These are phyloP conservation scores for Synergus gifuensis DNA, from an alignment of 2,888 invertebrate species.

Conservation along the genomic window DNA sequence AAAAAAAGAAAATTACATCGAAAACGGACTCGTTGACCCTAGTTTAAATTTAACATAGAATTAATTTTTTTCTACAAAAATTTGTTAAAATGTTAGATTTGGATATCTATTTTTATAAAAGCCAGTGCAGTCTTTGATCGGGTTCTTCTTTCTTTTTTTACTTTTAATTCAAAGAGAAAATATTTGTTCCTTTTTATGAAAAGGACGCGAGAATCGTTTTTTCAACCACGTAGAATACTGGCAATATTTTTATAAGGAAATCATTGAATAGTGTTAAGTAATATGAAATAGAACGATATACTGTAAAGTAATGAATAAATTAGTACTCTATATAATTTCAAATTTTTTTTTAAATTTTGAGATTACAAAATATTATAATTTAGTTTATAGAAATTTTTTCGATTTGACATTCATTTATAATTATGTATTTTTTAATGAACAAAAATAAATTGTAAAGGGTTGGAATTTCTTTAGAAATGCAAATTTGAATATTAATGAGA, in stretches of 20 bases:
- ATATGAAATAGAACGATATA: not conserved
- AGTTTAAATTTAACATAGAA: not conserved
- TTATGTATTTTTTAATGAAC: no score
- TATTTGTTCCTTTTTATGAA: not conserved
- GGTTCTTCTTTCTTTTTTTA: not conserved
- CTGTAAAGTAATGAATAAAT: constrained; percentile 12
- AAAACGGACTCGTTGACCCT: not conserved
- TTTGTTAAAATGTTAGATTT: not conserved
- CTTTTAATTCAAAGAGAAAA: not conserved
- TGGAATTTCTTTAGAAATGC: not conserved
- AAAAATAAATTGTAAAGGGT: no score
- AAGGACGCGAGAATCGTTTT: not conserved
- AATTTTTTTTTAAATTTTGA: not conserved
- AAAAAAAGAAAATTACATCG: constrained; percentile 26
- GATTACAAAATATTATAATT: not conserved
- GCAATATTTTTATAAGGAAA: constrained; percentile 7
- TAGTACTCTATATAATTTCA: not conserved
- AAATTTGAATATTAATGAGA: not conserved
- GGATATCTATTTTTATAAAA: not conserved
- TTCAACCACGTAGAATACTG: not conserved
- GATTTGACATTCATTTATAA: not conserved
- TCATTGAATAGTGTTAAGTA: not conserved
- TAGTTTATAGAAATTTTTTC: not conserved
- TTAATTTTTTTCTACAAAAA: not conserved
- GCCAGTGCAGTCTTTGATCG: not conserved